Evolutionary conservation across 2,888 invertebrate species (phyloP).

Genomic region (Machimus atricapillus): DNA sequence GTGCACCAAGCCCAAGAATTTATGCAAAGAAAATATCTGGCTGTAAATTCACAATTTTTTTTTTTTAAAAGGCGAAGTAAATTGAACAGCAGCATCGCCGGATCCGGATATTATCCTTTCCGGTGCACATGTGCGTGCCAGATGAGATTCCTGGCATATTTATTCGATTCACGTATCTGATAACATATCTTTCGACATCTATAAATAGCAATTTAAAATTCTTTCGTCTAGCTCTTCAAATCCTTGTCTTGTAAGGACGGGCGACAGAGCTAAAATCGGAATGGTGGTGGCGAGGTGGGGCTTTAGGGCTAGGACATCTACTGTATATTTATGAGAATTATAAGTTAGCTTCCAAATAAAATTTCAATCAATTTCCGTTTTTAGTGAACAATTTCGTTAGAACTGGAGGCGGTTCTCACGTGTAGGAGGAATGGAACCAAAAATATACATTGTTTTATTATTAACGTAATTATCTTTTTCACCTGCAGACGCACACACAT

Average conservation of each 20-base stretch:
- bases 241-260: not conserved
- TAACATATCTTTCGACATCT: constrained; percentile 34
- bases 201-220: constrained; percentile 33
- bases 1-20: not conserved
- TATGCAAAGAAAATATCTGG: constrained; percentile 13
- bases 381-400: not conserved
- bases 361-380: not conserved
- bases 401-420: not conserved
- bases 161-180: constrained; percentile 30
- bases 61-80: not conserved
- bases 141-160: not conserved
- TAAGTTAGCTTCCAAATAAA: not conserved
- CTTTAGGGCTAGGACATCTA: not conserved
- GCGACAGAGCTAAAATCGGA: not conserved
- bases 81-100: constrained; percentile 2
- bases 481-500: too few species aligned
- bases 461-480: too few species aligned
- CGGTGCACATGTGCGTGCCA: constrained; percentile 20
- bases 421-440: not conserved
- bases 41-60: not conserved
- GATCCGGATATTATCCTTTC: constrained; percentile 23
- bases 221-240: constrained; percentile 12
- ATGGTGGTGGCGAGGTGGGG: not conserved
- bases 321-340: constrained; percentile 19
- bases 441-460: not conserved